Conservation (phyloP, 2,888 invertebrate species). For the Koerneria pararmatus region DNA sequence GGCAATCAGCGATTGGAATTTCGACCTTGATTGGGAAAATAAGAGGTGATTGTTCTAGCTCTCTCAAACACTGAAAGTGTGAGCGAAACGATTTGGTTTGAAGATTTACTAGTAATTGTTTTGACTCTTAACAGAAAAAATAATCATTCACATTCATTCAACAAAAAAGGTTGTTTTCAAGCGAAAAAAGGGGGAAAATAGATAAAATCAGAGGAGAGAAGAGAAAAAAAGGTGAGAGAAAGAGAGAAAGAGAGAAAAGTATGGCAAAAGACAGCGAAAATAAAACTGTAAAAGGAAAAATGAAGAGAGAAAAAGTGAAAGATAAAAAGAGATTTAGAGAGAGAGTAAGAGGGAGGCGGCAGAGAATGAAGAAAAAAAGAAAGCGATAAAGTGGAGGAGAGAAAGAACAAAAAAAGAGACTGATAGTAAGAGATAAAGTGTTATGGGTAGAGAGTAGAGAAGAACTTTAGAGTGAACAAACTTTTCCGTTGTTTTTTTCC, state of each 20-base stretch:
- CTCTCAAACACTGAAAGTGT: too few relatives aligned
- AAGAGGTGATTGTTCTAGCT: too few relatives aligned
- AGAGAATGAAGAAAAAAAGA: conserved; percentile 15
- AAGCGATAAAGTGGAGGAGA: conserved; percentile 15
- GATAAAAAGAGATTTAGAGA: neutral
- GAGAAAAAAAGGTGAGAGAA: neutral
- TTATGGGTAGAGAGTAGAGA: too few relatives aligned
- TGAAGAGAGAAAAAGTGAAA: conserved; percentile 16
- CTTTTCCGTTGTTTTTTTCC: neutral
- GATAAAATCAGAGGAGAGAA: conserved; percentile 1
- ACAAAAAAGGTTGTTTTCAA: too few relatives aligned
- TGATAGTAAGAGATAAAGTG: conserved; percentile 6
- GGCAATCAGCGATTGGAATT: too few relatives aligned
- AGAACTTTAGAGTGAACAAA: too few relatives aligned
- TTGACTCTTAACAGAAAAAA: too few relatives aligned
- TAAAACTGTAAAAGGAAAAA: conserved; percentile 9
- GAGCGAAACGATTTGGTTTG: too few relatives aligned
- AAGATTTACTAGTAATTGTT: too few relatives aligned
- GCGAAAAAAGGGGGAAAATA: conserved; percentile 1
- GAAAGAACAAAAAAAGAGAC: conserved; percentile 2
- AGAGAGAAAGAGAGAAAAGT: conserved; percentile 14
- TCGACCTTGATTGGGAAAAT: too few relatives aligned
- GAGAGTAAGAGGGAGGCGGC: conserved; percentile 7
- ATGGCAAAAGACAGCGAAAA: conserved; percentile 4
- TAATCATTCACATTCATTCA: too few relatives aligned